Conservation (phyloP, 2,797 vertebrate genomes). For the Lycodopsis pacificus region DNA sequence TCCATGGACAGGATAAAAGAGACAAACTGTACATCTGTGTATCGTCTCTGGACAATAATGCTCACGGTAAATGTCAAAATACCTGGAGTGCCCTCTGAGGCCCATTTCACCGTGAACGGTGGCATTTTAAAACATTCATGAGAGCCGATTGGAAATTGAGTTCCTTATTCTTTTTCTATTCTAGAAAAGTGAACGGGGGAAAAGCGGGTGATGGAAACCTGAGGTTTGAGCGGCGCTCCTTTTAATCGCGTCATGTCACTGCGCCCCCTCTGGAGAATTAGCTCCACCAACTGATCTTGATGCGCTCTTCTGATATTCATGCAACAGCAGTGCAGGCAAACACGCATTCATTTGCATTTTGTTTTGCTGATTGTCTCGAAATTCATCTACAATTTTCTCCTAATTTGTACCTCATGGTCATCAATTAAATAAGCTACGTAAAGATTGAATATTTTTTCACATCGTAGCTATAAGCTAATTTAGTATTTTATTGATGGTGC, state of each 20-base stretch:
- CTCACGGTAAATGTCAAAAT: constrained; percentile 61
- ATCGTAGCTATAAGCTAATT: too few relatives aligned
- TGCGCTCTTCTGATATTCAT: not conserved
- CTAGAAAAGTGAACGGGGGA: constrained; percentile 9
- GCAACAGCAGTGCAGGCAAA: not conserved
- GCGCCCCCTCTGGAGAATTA: not conserved
- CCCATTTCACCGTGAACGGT: constrained; percentile 26
- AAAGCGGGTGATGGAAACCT: constrained; percentile 9
- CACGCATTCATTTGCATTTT: not conserved
- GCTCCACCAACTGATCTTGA: not conserved
- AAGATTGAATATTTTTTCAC: too few relatives aligned
- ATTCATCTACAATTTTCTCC: not conserved
- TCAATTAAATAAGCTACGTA: too few relatives aligned
- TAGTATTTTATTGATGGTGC: too few relatives aligned
- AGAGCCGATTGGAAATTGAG: constrained; percentile 57
- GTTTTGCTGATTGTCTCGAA: not conserved
- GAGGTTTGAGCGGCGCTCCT: not conserved
- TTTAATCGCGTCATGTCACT: not conserved
- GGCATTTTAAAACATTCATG: constrained; percentile 66
- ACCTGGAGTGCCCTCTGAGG: constrained; percentile 19
- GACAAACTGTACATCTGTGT: constrained; percentile 41
- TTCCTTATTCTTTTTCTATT: constrained; percentile 31
- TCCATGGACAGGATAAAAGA: constrained; percentile 46
- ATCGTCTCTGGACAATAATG: constrained; percentile 39
- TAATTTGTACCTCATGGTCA: not conserved